Evolutionary conservation across 2,888 invertebrate species (phyloP), one percentile per base, ranked within the genome.

Genomic region (Pemphredon lugubris): DNA sequence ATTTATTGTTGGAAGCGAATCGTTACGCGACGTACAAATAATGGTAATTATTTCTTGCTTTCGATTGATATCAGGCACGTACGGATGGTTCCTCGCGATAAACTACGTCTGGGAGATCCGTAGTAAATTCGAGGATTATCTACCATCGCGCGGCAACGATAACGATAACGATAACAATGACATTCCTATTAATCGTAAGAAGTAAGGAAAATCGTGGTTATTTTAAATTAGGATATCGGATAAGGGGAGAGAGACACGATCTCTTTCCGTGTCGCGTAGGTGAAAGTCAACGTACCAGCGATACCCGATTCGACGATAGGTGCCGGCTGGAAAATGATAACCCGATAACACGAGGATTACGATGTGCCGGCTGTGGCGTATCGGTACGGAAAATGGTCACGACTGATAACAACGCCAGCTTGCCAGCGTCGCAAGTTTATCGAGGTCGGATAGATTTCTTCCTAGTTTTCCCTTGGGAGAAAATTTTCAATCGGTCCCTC

Each of bases 271-370:
- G 30, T 57, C 54, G 40, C 23, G 55, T 64, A 57, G 57, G 69
- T 51, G 63, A 55, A 53, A 70, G 74, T 60, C 64, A 57, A 53
- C 53, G 63, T 57, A 37, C 37, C 39, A n/a, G 37, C 37, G 75
- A 66, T 60, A 66, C 18, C 47, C 23, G 61, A 63, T 26, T 30
- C 18, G 37, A 1, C 21, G 47, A 40, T 55, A 47, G 34, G 30
- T 34, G 37, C 26, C 18, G 58, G 34, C 14, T 26, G 61, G 44
- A 59, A 61, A 58, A 13, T 26, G 61, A 61, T 66, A 73, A 39
- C 20, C 16, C 40, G 73, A 73, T 73, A 68, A 53, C 26, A 21
- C 14, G 11, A 34, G 16, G 53, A 69, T 69, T 60, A 60, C 20
- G 44, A 40, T 7, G 34, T n/a, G 47, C 30, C 16, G 34, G 37